Conservation (phyloP, 2,888 invertebrate genomes). For the Euclidia mi region DNA sequence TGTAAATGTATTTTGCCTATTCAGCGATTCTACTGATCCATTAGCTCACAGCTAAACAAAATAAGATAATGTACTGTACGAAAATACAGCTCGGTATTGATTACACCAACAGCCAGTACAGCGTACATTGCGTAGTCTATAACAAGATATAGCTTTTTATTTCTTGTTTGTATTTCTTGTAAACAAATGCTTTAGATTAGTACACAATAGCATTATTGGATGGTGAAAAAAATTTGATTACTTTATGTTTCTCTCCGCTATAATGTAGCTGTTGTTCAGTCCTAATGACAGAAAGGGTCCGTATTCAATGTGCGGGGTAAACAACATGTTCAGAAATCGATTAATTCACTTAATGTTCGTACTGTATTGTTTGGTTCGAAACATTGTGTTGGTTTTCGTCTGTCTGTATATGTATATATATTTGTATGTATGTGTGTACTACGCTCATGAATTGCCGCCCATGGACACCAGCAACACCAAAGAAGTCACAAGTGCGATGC, state of each 20-base stretch:
- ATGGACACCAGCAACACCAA: no score
- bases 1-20: not conserved
- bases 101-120: conserved; percentile 24
- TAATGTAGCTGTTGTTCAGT: conserved; percentile 21
- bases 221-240: conserved; percentile 35
- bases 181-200: conserved; percentile 32
- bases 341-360: no score
- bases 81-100: conserved; percentile 30
- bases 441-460: no score
- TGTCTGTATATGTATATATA: no score
- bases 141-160: not conserved
- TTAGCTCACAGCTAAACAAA: conserved; percentile 24
- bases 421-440: no score
- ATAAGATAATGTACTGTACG: conserved; percentile 17
- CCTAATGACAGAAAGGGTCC: no score
- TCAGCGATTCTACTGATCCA: conserved; percentile 4
- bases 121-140: conserved; percentile 29
- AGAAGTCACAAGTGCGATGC: no score
- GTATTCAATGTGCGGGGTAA: no score
- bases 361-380: no score
- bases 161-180: conserved; percentile 10
- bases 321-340: no score
- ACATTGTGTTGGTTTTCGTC: no score
- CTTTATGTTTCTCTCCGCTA: conserved; percentile 24
- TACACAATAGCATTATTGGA: conserved; percentile 34